These are phyloP conservation scores for Macrobrachium nipponense DNA, from an alignment of 1,140 invertebrate genomes.

Conservation along the genomic window DNA sequence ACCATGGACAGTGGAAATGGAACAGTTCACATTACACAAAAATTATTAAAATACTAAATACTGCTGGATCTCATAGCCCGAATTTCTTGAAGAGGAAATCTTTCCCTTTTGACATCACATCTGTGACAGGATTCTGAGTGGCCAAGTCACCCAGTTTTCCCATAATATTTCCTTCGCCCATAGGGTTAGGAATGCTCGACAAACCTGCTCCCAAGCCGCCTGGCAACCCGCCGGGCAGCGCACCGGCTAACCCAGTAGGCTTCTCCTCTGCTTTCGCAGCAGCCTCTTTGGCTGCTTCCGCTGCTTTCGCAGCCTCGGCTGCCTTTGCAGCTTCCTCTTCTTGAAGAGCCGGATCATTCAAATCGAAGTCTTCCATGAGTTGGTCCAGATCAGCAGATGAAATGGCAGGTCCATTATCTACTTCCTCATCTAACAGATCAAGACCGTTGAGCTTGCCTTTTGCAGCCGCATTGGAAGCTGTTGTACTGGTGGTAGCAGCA, in stretches of 20 bases:
- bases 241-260: slow-evolving; percentile 59
- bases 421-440: slow-evolving; percentile 55
- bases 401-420: slow-evolving; percentile 52
- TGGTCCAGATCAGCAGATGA: slow-evolving; percentile 64
- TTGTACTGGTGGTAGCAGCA: background rate
- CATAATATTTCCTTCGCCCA: slow-evolving; percentile 61
- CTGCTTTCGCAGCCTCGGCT: slow-evolving; percentile 10
- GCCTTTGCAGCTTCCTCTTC: slow-evolving; percentile 32
- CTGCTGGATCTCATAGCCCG: slow-evolving; percentile 60
- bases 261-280: slow-evolving; percentile 45
- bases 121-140: slow-evolving; percentile 62
- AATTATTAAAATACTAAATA: slow-evolving; percentile 28
- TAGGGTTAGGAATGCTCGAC: slow-evolving; percentile 60
- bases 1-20: slow-evolving; percentile 16
- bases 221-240: slow-evolving; percentile 27
- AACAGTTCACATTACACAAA: slow-evolving; percentile 23
- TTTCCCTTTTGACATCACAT: slow-evolving; percentile 63
- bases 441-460: slow-evolving; percentile 54
- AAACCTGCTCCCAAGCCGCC: slow-evolving; percentile 61
- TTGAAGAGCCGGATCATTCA: slow-evolving; percentile 57
- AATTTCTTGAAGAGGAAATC: slow-evolving; percentile 64
- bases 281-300: slow-evolving; percentile 19
- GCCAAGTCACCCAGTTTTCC: slow-evolving; percentile 64
- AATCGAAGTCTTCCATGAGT: slow-evolving; percentile 63
- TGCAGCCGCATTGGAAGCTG: background rate